Evolutionary conservation across 2,113 vertebrate genomes (phyloP).

Genomic region (Ornithorhynchus anatinus): DNA sequence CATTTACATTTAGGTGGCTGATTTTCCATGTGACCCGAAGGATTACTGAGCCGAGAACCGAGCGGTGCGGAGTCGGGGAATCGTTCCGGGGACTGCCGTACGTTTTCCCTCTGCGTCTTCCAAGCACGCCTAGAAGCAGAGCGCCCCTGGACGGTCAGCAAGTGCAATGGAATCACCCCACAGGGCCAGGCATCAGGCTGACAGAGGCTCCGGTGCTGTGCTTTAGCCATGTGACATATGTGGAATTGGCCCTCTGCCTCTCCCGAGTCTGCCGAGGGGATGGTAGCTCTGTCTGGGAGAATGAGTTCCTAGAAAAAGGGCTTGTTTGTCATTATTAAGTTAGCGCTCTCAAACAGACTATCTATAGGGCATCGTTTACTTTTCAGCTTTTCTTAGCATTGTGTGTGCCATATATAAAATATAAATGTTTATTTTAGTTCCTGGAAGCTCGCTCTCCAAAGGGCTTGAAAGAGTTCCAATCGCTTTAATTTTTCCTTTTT

Average conservation of each 20-base stretch:
- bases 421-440: constrained; percentile 58
- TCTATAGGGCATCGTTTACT: constrained; percentile 43
- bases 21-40: constrained; percentile 32
- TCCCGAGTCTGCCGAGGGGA: constrained; percentile 17
- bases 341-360: constrained; percentile 21
- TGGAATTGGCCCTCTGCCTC: neutral
- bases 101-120: neutral
- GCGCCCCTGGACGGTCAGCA: neutral
- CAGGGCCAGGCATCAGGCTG: neutral
- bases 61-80: constrained; percentile 4
- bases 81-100: constrained; percentile 6
- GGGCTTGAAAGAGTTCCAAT: too few relatives aligned
- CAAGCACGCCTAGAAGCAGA: constrained; percentile 9
- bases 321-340: constrained; percentile 67
- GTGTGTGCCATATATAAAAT: constrained; percentile 51
- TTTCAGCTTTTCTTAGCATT: constrained; percentile 53
- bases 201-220: neutral
- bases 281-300: neutral
- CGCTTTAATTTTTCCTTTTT: too few relatives aligned
- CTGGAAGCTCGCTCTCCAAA: constrained; percentile 33
- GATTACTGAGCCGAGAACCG: constrained; percentile 24
- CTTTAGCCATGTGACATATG: neutral
- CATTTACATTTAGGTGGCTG: constrained; percentile 31
- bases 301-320: constrained; percentile 10
- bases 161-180: neutral